phyloP scores from a whole-genome alignment of 2,888 invertebrate genomes.

The Ormyrus thymus region DNA sequence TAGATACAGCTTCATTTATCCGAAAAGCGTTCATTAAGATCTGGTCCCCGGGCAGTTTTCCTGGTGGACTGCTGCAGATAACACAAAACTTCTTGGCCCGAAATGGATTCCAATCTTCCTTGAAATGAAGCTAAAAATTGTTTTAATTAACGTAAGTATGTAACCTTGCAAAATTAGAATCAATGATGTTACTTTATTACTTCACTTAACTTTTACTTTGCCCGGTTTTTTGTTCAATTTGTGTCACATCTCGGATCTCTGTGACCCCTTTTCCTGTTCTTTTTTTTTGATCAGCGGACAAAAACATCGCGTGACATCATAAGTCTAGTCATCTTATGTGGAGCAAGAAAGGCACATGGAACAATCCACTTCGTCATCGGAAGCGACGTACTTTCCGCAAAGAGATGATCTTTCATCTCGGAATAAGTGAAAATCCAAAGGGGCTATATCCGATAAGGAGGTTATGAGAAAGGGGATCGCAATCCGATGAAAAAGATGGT shows the following conservation, averaged over 20 bases:
- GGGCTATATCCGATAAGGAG: slow-evolving; percentile 18
- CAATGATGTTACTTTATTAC: not conserved
- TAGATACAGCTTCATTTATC: slow-evolving; percentile 50
- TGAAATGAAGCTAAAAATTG: not conserved
- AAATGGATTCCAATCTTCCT: slow-evolving; percentile 15
- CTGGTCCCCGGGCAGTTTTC: slow-evolving; percentile 28
- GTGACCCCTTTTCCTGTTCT: not conserved
- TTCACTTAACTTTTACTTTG: too few relatives aligned
- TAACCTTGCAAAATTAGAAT: slow-evolving; percentile 24
- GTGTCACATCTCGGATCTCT: too few relatives aligned
- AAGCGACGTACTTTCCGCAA: slow-evolving; percentile 50
- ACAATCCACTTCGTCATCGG: slow-evolving; percentile 50
- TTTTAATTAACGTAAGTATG: too few relatives aligned
- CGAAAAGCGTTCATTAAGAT: slow-evolving; percentile 52
- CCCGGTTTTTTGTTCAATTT: too few relatives aligned
- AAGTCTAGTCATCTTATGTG: slow-evolving; percentile 33
- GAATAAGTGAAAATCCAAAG: slow-evolving; percentile 43
- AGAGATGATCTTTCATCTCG: slow-evolving; percentile 44
- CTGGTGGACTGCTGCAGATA: slow-evolving; percentile 36
- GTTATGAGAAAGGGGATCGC: too few relatives aligned
- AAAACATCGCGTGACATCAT: not conserved
- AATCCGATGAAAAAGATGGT: slow-evolving; percentile 17
- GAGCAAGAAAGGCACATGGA: not conserved
- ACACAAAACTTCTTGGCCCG: slow-evolving; percentile 21
- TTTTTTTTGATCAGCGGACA: not conserved